Evolutionary conservation across 2,113 vertebrate genomes (phyloP), one percentile per base, ranked within the genome.

Genomic region (Onychostoma macrolepis): DNA sequence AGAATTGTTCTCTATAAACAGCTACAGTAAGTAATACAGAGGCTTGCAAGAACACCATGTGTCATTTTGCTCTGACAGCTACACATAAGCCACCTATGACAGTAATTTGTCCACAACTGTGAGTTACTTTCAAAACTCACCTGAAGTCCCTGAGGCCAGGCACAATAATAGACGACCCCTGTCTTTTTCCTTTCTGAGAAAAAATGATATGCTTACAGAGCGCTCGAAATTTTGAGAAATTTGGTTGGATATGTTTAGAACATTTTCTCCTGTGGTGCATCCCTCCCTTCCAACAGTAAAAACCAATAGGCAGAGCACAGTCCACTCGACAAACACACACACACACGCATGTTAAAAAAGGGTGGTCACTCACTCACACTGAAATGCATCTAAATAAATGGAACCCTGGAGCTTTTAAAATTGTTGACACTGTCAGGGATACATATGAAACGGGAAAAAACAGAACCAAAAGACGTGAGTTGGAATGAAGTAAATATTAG

Each of bases 321-420:
- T 4, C 21, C 33, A 12, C 6, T 7, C 48, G 36, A 24, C 56
- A n/a, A 63, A 80, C 43, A 58, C 28, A 50, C 26, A 79, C 75
- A 79, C 41, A 69, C 28, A 50, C 24, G 13, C 30, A 56, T 13
- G 43, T 50, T 71, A 8, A 76, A 53, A 26, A 21, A 65, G 77
- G 28, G 87, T 63, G 7, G 83, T 80, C 79, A 74, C 6, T 61
- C 76, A 41, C 84, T 77, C 77, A n/a, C n/a, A n/a, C 91, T 81
- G 83, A 87, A 88, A 87, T 63, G 86, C 82, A 76, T 89, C 89
- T 89, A 80, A 91, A 67, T 69, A 87, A 58, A 67, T 67, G 19
- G 21, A 76, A 24, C 84, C 83, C n/a, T 28, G 76, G 85, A 85
- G 86, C 84, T 85, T 83, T 87, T 88, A 13, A 83, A 33, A 30